A percentile compares a stretch with the other conserved stretches of the same genome.
Evolutionary conservation across 1,140 invertebrate species (phyloP).

Genomic region (Battus philenor): DNA sequence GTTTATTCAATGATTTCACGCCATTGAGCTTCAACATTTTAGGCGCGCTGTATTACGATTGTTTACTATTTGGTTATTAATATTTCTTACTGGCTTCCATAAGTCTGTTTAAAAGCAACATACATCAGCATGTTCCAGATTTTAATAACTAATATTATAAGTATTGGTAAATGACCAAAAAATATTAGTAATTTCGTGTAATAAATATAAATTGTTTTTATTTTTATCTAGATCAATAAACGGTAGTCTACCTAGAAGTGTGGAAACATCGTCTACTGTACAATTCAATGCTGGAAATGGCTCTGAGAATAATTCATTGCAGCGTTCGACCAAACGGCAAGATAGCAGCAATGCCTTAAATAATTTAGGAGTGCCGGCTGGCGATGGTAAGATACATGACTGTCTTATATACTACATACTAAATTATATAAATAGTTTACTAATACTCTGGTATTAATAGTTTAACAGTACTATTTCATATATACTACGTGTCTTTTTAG

Average conservation of each 20-base stretch:
- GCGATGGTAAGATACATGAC: constrained; percentile 36
- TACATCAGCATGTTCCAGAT: neutral
- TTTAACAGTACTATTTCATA: too few species aligned
- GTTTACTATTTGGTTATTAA: neutral
- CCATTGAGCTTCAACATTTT: too few species aligned
- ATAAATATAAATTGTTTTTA: neutral
- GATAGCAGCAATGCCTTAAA: constrained; percentile 72
- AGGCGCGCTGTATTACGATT: too few species aligned
- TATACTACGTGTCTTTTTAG: too few species aligned
- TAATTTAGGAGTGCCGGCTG: constrained; percentile 50
- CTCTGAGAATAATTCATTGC: constrained; percentile 77
- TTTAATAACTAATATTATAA: neutral
- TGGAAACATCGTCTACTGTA: constrained; percentile 61
- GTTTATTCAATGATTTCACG: too few species aligned
- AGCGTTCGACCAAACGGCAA: constrained; percentile 74
- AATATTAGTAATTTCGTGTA: neutral
- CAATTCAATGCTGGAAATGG: constrained; percentile 74
- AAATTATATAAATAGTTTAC: too few species aligned
- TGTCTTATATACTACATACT: too few species aligned
- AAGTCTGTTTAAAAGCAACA: too few species aligned
- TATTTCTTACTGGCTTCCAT: neutral
- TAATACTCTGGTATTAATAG: too few species aligned
- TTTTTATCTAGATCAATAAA: constrained; percentile 45
- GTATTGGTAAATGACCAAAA: neutral
- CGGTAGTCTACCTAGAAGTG: constrained; percentile 58